A percentile compares a stretch with the other conserved stretches of the same genome.
Evolutionary conservation across 2,888 invertebrate genomes (phyloP).

Genomic region (Dione juno): DNA sequence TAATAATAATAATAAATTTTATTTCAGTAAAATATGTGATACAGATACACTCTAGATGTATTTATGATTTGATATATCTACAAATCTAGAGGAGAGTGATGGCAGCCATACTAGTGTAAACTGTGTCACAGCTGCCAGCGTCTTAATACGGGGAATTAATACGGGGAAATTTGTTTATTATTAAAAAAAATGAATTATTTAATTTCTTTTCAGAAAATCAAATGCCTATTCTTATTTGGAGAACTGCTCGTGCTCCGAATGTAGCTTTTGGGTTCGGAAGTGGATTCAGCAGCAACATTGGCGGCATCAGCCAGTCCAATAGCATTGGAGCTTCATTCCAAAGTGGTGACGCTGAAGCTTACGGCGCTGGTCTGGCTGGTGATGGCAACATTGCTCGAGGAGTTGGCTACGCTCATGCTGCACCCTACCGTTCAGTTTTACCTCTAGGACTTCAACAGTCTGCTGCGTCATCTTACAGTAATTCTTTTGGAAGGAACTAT

Average conservation of each 20-base stretch:
- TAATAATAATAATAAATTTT: too few relatives aligned
- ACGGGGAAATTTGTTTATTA: too few relatives aligned
- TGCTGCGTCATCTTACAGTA: slow-evolving; percentile 31
- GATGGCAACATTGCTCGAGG: slow-evolving; percentile 61
- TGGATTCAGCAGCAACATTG: slow-evolving; percentile 74
- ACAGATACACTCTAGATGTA: too few relatives aligned
- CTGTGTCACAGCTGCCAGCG: too few relatives aligned
- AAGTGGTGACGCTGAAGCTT: slow-evolving; percentile 65
- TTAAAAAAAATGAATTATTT: not conserved
- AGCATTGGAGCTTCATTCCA: slow-evolving; percentile 68
- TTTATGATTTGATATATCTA: too few relatives aligned
- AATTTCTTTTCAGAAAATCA: slow-evolving; percentile 45
- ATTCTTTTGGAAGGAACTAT: slow-evolving; percentile 33
- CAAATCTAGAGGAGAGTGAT: too few relatives aligned
- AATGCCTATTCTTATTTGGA: slow-evolving; percentile 31
- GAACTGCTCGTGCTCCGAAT: slow-evolving; percentile 61
- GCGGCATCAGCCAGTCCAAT: slow-evolving; percentile 69
- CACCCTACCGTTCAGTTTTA: slow-evolving; percentile 49
- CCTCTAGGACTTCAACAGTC: slow-evolving; percentile 38
- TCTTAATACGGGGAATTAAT: too few relatives aligned
- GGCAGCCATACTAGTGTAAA: too few relatives aligned
- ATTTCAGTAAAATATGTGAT: not conserved
- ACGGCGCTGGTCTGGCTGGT: slow-evolving; percentile 60
- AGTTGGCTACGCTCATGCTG: slow-evolving; percentile 63
- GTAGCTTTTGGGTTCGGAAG: slow-evolving; percentile 72